A percentile compares a stretch with the other conserved stretches of the same genome.
phyloP scores from a whole-genome alignment of 2,797 vertebrate species.

The Varecia variegata region DNA sequence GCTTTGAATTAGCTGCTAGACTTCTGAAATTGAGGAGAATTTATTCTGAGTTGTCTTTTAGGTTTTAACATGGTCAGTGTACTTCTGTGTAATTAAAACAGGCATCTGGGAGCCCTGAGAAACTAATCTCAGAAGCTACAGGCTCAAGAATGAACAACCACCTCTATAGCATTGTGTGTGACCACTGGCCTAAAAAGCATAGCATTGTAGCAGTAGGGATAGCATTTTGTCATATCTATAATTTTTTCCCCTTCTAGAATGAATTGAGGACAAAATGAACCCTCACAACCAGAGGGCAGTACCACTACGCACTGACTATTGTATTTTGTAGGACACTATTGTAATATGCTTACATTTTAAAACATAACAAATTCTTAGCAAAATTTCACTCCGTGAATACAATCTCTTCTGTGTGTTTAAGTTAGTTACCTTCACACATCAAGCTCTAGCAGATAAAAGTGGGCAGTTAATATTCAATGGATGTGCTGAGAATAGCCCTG shows the following conservation, averaged over 20 bases:
- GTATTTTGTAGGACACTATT: constrained; percentile 70
- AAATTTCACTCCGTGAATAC: constrained; percentile 48
- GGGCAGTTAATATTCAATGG: constrained; percentile 48
- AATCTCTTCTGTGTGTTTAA: constrained; percentile 32
- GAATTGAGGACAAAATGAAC: constrained; percentile 38
- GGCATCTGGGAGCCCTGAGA: neutral
- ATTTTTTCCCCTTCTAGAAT: constrained; percentile 74
- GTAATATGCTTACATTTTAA: constrained; percentile 67
- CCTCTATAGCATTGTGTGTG: neutral
- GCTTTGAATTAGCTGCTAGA: neutral
- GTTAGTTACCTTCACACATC: constrained; percentile 55
- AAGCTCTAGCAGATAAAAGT: constrained; percentile 63
- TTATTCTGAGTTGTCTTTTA: neutral
- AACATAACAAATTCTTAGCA: constrained; percentile 60
- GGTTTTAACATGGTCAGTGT: neutral
- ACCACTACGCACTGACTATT: neutral
- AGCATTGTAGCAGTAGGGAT: neutral
- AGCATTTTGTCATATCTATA: constrained; percentile 56
- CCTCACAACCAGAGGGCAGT: neutral
- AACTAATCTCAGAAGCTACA: neutral
- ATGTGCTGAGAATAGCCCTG: neutral
- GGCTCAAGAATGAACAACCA: neutral
- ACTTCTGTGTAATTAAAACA: neutral
- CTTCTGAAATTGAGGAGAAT: neutral
- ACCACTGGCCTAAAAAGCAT: neutral